phyloP scores from a whole-genome alignment of 2,113 vertebrate genomes.

The Eretmochelys imbricata region DNA sequence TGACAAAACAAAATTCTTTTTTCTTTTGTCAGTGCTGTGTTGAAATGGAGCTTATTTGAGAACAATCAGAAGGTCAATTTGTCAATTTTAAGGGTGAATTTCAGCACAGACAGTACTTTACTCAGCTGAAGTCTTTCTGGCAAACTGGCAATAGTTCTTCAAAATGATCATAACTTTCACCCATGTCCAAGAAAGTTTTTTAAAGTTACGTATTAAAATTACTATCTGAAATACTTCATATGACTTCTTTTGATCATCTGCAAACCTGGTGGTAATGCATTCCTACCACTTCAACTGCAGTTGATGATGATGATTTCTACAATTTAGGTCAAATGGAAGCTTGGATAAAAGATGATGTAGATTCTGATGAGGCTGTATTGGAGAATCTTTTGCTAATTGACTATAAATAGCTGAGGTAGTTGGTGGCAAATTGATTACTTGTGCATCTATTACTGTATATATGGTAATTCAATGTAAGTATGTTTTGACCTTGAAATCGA shows the following conservation, averaged over 20 bases:
- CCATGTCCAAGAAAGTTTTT: neutral
- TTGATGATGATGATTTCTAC: neutral
- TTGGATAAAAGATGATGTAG: neutral
- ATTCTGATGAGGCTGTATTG: neutral
- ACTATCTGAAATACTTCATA: neutral
- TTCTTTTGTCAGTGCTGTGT: neutral
- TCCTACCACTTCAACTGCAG: neutral
- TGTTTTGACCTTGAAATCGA: neutral
- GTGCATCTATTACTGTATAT: neutral
- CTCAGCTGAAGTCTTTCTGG: neutral
- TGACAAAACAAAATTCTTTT: neutral
- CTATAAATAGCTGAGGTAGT: neutral
- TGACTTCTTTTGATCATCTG: neutral
- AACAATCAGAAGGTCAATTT: conserved; percentile 3
- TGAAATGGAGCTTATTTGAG: neutral
- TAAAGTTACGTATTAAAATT: neutral
- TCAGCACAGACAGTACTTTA: neutral
- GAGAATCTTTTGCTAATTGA: neutral
- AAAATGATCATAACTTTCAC: neutral
- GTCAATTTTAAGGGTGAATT: neutral
- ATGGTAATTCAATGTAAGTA: neutral
- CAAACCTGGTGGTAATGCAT: neutral
- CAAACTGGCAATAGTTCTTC: neutral
- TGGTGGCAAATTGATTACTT: neutral
- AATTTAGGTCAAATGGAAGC: neutral